Evolutionary conservation across 1,140 invertebrate genomes (phyloP).

Genomic region (Neodiprion fabricii): DNA sequence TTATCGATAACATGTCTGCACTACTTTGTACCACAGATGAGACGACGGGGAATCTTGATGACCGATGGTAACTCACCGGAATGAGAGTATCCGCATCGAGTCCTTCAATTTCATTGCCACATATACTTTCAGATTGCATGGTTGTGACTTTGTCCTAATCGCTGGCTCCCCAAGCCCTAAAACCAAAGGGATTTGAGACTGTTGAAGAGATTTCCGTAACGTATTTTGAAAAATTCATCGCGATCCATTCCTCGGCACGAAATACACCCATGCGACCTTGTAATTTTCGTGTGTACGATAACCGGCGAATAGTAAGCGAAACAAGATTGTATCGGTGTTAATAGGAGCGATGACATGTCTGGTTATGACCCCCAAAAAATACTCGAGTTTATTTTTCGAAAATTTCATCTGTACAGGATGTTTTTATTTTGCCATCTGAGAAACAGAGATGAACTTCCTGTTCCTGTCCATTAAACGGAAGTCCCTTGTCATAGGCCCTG

Average conservation of each 20-base stretch:
- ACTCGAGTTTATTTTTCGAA: constrained; percentile 37
- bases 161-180: not conserved
- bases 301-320: not conserved
- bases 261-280: not conserved
- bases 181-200: not conserved
- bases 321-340: not conserved
- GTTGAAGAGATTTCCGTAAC: not conserved
- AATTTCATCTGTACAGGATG: constrained; percentile 55
- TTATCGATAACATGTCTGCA: not conserved
- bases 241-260: not conserved
- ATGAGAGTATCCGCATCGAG: constrained; percentile 50
- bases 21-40: not conserved
- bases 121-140: constrained; percentile 54
- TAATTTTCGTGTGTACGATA: not conserved
- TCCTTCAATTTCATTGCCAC: constrained; percentile 46
- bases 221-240: not conserved
- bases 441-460: constrained; percentile 58
- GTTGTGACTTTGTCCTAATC: constrained; percentile 35
- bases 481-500: constrained; percentile 58
- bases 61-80: constrained; percentile 41
- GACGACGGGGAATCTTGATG: constrained; percentile 7
- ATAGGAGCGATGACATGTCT: not conserved
- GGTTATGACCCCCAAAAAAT: constrained; percentile 10
- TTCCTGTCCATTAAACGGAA: constrained; percentile 63
- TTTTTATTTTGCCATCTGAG: constrained; percentile 57